A percentile compares a stretch with the other conserved stretches of the same genome.
Evolutionary conservation across 2,113 vertebrate species (phyloP).

Genomic region (Talpa occidentalis): DNA sequence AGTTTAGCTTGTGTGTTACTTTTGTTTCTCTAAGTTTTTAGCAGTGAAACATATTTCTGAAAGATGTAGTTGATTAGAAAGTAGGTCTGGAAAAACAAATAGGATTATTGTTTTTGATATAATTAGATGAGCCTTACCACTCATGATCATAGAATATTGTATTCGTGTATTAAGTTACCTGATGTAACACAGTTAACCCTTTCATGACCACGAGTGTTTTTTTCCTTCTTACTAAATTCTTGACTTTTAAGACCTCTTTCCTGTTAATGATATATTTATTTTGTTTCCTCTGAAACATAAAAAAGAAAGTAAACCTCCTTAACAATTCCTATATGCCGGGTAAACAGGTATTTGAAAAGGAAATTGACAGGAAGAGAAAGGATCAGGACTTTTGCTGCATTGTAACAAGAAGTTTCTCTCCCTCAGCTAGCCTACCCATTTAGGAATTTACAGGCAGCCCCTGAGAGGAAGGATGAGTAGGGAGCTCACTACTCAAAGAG

Average conservation of each 20-base stretch:
- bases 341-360: background rate
- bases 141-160: background rate
- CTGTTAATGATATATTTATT: conserved; percentile 30
- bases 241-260: conserved; percentile 2
- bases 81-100: background rate
- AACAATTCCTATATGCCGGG: background rate
- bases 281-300: background rate
- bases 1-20: background rate
- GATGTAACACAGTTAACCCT: background rate
- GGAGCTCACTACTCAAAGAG: background rate
- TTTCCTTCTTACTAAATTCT: background rate
- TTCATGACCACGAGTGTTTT: background rate
- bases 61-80: conserved; percentile 21
- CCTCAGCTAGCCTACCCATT: background rate
- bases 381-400: background rate
- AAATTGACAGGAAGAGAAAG: background rate
- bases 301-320: background rate
- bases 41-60: background rate
- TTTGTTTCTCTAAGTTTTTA: background rate
- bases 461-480: background rate
- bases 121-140: background rate
- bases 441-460: background rate
- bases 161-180: background rate
- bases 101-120: background rate
- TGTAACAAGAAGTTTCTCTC: background rate